A percentile compares a stretch with the other conserved stretches of the same genome.
phyloP scores from a whole-genome alignment of 1,140 invertebrate genomes.

The Platyscapa corneri region DNA sequence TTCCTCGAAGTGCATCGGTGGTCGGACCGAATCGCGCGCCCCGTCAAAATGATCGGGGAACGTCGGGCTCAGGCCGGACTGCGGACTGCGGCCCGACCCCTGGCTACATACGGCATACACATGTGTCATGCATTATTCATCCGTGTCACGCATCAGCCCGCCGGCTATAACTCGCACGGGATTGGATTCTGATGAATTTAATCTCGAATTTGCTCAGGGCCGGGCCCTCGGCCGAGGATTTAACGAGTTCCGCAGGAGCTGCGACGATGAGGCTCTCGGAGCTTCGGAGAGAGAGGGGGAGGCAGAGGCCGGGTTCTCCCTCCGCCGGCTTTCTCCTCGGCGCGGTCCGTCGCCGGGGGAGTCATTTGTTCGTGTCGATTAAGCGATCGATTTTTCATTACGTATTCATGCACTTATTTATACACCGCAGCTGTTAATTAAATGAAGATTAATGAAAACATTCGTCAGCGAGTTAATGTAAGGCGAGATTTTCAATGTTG shows the following conservation, averaged over 20 bases:
- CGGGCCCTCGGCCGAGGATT: slow-evolving; percentile 52
- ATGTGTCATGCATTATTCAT: slow-evolving; percentile 72
- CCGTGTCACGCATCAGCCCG: slow-evolving; percentile 57
- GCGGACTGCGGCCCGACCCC: slow-evolving; percentile 33
- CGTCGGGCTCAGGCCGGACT: slow-evolving; percentile 51
- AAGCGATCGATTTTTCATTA: slow-evolving; percentile 51
- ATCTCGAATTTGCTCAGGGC: slow-evolving; percentile 72
- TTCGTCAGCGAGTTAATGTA: neutral
- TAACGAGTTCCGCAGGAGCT: slow-evolving; percentile 43
- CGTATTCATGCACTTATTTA: slow-evolving; percentile 35
- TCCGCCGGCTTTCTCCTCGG: neutral
- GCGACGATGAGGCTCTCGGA: neutral
- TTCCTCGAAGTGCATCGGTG: neutral
- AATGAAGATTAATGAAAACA: slow-evolving; percentile 48
- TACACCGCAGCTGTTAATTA: slow-evolving; percentile 41
- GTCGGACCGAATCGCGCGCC: slow-evolving; percentile 49
- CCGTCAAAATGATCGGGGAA: slow-evolving; percentile 56
- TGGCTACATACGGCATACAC: neutral
- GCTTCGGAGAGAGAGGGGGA: too few relatives aligned
- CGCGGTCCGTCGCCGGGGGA: neutral
- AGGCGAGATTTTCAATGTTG: neutral
- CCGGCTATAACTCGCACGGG: slow-evolving; percentile 61
- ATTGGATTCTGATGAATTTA: slow-evolving; percentile 75
- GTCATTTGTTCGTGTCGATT: slow-evolving; percentile 50
- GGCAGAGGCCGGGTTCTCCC: neutral